These are phyloP conservation scores for Abrostola tripartita DNA, from an alignment of 2,888 invertebrate genomes.

Conservation along the genomic window DNA sequence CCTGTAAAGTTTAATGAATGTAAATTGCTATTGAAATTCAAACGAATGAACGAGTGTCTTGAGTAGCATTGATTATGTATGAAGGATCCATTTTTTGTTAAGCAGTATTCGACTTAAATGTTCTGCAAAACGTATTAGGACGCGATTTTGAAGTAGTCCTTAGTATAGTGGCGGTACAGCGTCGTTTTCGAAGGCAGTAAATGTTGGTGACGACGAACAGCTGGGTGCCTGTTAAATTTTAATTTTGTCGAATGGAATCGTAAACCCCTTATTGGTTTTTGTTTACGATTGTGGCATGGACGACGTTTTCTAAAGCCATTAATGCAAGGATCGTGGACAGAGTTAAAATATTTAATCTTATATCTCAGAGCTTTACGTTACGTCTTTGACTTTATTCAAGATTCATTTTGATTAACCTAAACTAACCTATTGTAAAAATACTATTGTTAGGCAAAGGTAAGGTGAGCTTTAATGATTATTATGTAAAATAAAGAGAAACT, in stretches of 20 bases:
- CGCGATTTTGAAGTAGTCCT: slow-evolving; percentile 46
- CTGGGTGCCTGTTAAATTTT: slow-evolving; percentile 83
- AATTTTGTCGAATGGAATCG: slow-evolving; percentile 84
- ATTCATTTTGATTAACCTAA: no score
- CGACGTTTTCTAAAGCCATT: slow-evolving; percentile 71
- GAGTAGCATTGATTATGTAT: slow-evolving; percentile 51
- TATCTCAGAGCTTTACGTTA: slow-evolving; percentile 15
- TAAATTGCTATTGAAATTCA: slow-evolving; percentile 60
- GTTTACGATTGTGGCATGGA: slow-evolving; percentile 79
- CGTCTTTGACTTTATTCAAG: no score
- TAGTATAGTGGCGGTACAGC: slow-evolving; percentile 47
- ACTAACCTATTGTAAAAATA: no score
- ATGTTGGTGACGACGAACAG: slow-evolving; percentile 73
- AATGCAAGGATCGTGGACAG: slow-evolving; percentile 55
- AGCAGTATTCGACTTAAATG: slow-evolving; percentile 25
- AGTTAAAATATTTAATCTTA: slow-evolving; percentile 31
- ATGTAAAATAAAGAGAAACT: background rate
- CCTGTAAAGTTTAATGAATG: slow-evolving; percentile 88
- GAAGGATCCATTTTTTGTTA: slow-evolving; percentile 28
- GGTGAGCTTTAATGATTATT: background rate
- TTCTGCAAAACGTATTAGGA: slow-evolving; percentile 18
- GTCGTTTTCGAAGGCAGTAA: slow-evolving; percentile 63
- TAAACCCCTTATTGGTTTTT: slow-evolving; percentile 83
- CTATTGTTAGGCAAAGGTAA: no score
- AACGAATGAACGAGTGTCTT: slow-evolving; percentile 42